Conservation (phyloP, 2,888 invertebrate genomes). For the Nephrotoma flavescens region DNA sequence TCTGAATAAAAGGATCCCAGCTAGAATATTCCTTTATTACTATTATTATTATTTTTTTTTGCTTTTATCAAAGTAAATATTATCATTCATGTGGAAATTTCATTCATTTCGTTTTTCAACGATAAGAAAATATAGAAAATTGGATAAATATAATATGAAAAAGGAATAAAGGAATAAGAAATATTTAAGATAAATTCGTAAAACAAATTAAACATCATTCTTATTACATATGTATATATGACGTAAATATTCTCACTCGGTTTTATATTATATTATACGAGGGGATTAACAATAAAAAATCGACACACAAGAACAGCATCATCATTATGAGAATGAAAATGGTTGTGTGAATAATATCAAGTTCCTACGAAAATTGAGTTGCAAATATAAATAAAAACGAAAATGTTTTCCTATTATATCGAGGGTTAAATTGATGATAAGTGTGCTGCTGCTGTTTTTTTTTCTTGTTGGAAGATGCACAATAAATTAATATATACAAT, state of each 20-base stretch:
- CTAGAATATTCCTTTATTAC: neutral
- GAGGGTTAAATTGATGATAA: neutral
- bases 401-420: neutral
- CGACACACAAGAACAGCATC: neutral
- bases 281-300: neutral
- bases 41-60: neutral
- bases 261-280: neutral
- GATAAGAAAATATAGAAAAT: neutral
- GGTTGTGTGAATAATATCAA: neutral
- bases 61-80: neutral
- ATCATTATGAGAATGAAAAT: neutral
- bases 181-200: neutral
- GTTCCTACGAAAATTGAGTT: neutral
- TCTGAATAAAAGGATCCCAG: neutral
- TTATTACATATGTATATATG: neutral
- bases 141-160: neutral
- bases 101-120: neutral
- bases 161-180: neutral
- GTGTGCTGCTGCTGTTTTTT: neutral
- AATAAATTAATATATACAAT: neutral
- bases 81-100: neutral
- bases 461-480: neutral
- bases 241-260: neutral
- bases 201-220: neutral
- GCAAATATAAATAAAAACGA: neutral